These are phyloP conservation scores for Eumeta japonica DNA, from an alignment of 1,140 invertebrate species.

Conservation along the genomic window DNA sequence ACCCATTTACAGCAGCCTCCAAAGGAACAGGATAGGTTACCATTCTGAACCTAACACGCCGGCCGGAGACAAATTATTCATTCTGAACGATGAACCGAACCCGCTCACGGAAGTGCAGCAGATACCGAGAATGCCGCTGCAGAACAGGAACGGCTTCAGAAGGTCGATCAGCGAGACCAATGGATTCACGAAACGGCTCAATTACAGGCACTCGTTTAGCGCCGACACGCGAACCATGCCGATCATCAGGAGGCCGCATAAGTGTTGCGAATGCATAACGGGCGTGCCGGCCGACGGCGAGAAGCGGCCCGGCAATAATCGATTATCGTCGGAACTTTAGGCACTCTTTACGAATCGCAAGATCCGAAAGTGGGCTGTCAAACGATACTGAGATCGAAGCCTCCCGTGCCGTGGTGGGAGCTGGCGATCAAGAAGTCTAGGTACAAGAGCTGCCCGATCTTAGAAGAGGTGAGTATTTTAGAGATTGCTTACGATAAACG, in stretches of 20 bases:
- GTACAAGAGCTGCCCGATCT: constrained; percentile 69
- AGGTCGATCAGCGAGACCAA: constrained; percentile 51
- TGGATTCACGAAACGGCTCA: constrained; percentile 47
- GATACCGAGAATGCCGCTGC: constrained; percentile 45
- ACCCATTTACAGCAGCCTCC: constrained; percentile 46
- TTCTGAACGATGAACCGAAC: constrained; percentile 27
- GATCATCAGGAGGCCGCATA: constrained; percentile 39
- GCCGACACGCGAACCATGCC: constrained; percentile 40
- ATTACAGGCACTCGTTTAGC: constrained; percentile 53
- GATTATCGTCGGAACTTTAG: constrained; percentile 35
- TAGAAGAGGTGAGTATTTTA: constrained; percentile 64
- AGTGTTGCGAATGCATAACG: constrained; percentile 55
- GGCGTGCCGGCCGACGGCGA: constrained; percentile 41
- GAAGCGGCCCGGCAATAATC: constrained; percentile 15
- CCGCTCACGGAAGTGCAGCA: constrained; percentile 39
- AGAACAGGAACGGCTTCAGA: constrained; percentile 45
- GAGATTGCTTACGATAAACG: no score
- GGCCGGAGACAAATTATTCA: constrained; percentile 25
- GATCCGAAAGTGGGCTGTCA: constrained; percentile 65
- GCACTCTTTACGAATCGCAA: constrained; percentile 53
- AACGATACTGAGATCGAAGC: constrained; percentile 61
- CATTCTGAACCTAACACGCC: constrained; percentile 55
- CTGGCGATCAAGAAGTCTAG: constrained; percentile 72
- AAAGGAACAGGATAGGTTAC: constrained; percentile 48
- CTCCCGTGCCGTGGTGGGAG: constrained; percentile 82